Evolutionary conservation across 2,113 vertebrate species (phyloP), one percentile per base, ranked within the genome.

Genomic region (Elgaria multicarinata): DNA sequence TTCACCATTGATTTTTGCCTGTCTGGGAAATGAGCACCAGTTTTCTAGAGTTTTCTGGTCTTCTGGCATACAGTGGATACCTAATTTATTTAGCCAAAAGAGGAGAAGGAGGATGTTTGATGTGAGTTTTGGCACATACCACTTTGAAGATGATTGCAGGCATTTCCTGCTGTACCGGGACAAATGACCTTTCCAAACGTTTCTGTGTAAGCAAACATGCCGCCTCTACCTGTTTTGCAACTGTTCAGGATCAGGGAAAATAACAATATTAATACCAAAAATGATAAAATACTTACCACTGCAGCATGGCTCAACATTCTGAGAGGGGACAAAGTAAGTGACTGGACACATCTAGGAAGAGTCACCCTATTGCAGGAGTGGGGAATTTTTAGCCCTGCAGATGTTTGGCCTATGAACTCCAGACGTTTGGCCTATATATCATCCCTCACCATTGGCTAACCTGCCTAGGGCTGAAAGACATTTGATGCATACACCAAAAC

Each of bases 161-260:
- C 80, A 2, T 87, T 90, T 90, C 55, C 77, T 83, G 58, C 33
- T 89, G 71, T 76, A 0, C 10, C 24, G 10, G 82, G 87, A 24
- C 46, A 85, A 39, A 92, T 90, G 69, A 2, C 1, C 3, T 85
- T 93, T 88, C 31, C 86, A 50, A 94, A 78, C 13, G 74, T 67
- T 44, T 72, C 3, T 86, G 33, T 8, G 89, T 88, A 28, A 91
- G 46, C 6, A 0, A 87, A 75, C 6, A 26, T 33, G 7, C n/a
- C n/a, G n/a, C n/a, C n/a, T n/a, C n/a, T n/a, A n/a, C n/a, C n/a
- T 79, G 46, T 89, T 90, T 93, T 87, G 67, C 44, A 87, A 81
- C 42, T 0, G 46, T 87, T 42, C 74, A 84, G 67, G 5, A n/a
- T 76, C 44, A 14, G 92, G 91, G n/a, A n/a, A n/a, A n/a, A n/a